Evolutionary conservation across 2,797 vertebrate species (phyloP).

Genomic region (Spinibarbus caldwelli): DNA sequence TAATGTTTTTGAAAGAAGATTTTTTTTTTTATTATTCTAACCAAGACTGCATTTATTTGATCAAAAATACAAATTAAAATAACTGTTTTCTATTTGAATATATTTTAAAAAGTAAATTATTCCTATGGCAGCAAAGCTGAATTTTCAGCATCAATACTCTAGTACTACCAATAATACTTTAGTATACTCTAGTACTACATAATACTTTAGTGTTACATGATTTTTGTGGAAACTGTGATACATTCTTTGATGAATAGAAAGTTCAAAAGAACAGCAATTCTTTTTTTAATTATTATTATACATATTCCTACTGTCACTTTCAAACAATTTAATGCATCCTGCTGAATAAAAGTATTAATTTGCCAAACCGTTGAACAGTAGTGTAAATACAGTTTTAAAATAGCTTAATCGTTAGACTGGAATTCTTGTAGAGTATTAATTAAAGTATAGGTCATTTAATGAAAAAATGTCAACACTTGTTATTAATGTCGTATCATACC

Average conservation of each 20-base stretch:
- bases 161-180: no score
- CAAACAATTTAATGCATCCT: neutral
- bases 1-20: neutral
- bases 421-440: neutral
- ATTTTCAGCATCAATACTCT: neutral
- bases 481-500: constrained; percentile 77
- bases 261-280: neutral
- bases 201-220: no score
- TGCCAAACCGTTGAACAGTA: neutral
- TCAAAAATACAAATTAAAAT: neutral
- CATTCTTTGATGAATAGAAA: neutral
- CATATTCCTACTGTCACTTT: no score
- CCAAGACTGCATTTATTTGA: neutral
- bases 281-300: neutral
- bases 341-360: neutral
- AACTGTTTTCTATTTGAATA: neutral
- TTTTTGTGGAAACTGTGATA: neutral
- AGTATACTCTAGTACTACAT: no score
- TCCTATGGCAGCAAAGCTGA: neutral
- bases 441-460: constrained; percentile 7
- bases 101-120: no score
- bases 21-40: neutral
- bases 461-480: constrained; percentile 31
- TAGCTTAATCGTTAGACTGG: constrained; percentile 19
- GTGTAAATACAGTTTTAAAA: neutral